These are phyloP conservation scores for Campylomormyrus tamandua DNA, from an alignment of 2,113 vertebrate genomes.

Conservation along the genomic window DNA sequence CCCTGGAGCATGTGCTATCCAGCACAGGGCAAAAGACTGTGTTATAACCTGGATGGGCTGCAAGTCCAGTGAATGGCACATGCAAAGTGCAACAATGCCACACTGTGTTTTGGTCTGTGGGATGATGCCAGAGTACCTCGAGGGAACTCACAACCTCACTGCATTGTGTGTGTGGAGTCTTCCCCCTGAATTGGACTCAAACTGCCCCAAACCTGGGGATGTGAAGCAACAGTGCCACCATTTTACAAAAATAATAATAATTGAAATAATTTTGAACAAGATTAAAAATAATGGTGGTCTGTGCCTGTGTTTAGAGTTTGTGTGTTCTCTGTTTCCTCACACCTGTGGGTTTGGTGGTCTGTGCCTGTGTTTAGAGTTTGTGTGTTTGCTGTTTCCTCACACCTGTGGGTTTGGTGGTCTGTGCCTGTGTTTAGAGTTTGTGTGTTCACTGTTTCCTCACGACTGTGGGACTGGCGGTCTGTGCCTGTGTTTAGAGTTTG, in stretches of 20 bases:
- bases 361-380: too few species aligned
- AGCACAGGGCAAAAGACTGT: neutral
- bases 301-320: neutral
- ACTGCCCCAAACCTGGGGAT: neutral
- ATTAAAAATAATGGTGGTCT: neutral
- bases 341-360: too few species aligned
- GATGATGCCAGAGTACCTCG: neutral
- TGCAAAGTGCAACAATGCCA: neutral
- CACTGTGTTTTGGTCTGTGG: neutral
- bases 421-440: neutral
- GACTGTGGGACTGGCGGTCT: too few species aligned
- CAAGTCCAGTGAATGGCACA: neutral
- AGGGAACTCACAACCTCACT: neutral
- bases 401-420: too few species aligned
- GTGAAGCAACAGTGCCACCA: neutral
- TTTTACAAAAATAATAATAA: neutral
- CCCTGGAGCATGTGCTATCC: neutral
- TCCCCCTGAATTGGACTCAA: neutral
- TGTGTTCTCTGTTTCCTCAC: too few species aligned
- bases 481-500: neutral
- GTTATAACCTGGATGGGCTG: neutral
- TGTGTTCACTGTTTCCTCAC: too few species aligned
- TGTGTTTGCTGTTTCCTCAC: too few species aligned
- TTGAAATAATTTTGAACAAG: neutral
- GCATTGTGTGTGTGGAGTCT: too few species aligned